Conservation (phyloP, 2,888 invertebrate species). For the Drosophila melanosoma region DNA sequence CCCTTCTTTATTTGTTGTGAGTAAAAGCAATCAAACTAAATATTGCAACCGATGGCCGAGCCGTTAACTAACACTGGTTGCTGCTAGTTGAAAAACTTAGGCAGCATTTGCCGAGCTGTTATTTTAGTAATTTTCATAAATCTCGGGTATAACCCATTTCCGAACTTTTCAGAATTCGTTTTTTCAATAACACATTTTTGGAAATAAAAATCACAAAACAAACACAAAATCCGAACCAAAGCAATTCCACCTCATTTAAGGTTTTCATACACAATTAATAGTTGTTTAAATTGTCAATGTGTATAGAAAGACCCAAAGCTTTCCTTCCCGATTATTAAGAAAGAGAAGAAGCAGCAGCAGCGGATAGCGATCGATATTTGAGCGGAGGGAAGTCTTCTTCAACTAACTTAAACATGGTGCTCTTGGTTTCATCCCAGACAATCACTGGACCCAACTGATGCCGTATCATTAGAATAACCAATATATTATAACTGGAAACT, state of each 20-base stretch:
- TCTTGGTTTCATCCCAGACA: constrained; percentile 20
- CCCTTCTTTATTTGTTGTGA: not conserved
- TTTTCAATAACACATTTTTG: constrained; percentile 50
- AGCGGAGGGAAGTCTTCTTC: not conserved
- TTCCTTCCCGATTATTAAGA: not conserved
- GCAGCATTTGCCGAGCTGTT: constrained; percentile 42
- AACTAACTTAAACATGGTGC: constrained; percentile 3
- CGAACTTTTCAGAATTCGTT: constrained; percentile 41
- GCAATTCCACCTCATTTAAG: constrained; percentile 16
- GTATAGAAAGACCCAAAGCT: not conserved
- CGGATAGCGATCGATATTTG: constrained; percentile 2
- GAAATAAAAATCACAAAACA: constrained; percentile 57
- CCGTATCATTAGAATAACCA: constrained; percentile 4
- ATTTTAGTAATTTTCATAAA: constrained; percentile 6
- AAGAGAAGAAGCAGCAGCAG: constrained; percentile 2
- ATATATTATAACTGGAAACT: constrained; percentile 4
- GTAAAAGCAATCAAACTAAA: constrained; percentile 56
- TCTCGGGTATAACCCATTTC: constrained; percentile 27
- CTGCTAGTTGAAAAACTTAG: constrained; percentile 8
- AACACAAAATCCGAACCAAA: constrained; percentile 22
- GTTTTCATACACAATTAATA: constrained; percentile 21
- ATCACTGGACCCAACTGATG: constrained; percentile 6
- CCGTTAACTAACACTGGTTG: constrained; percentile 46
- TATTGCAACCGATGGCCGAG: not conserved
- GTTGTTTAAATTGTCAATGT: constrained; percentile 7